Percentiles rank a stretch among this genome's conserved stretches.
Evolutionary conservation across 2,888 invertebrate species (phyloP).

Genomic region (Parnassius apollo): DNA sequence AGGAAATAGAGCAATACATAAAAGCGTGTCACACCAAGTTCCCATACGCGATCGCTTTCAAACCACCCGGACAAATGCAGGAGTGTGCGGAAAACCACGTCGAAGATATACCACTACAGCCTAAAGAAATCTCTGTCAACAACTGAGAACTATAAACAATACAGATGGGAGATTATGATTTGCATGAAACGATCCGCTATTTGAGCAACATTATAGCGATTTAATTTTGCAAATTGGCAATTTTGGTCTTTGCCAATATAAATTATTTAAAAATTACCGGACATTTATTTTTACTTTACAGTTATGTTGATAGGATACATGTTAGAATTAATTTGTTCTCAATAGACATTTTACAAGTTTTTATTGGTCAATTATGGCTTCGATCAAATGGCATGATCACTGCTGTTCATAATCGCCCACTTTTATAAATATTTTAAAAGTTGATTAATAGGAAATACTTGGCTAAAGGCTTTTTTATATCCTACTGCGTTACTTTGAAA

Average conservation of each 20-base stretch:
- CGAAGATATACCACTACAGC: constrained; percentile 44
- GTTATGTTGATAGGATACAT: too few relatives aligned
- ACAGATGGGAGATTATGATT: constrained; percentile 12
- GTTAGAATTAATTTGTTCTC: too few relatives aligned
- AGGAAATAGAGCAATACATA: constrained; percentile 85
- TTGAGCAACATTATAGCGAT: background rate
- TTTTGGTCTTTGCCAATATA: background rate
- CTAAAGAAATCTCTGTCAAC: constrained; percentile 51
- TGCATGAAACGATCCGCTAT: background rate
- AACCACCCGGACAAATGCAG: constrained; percentile 51
- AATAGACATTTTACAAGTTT: too few relatives aligned
- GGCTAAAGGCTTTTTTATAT: constrained; percentile 6
- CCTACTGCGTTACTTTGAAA: constrained; percentile 10
- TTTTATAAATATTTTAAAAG: background rate
- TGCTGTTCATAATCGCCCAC: constrained; percentile 16
- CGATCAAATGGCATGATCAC: background rate
- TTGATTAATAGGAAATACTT: constrained; percentile 15
- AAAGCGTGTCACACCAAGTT: constrained; percentile 87
- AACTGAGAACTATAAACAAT: constrained; percentile 41
- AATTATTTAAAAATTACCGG: too few relatives aligned
- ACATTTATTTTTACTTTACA: too few relatives aligned
- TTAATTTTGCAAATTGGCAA: background rate
- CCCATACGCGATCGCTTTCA: constrained; percentile 90
- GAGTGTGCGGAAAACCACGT: constrained; percentile 41
- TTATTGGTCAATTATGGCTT: background rate